A percentile compares a stretch with the other conserved stretches of the same genome.
Evolutionary conservation across 2,797 vertebrate species (phyloP).

Genomic region (Harpagifer antarcticus): DNA sequence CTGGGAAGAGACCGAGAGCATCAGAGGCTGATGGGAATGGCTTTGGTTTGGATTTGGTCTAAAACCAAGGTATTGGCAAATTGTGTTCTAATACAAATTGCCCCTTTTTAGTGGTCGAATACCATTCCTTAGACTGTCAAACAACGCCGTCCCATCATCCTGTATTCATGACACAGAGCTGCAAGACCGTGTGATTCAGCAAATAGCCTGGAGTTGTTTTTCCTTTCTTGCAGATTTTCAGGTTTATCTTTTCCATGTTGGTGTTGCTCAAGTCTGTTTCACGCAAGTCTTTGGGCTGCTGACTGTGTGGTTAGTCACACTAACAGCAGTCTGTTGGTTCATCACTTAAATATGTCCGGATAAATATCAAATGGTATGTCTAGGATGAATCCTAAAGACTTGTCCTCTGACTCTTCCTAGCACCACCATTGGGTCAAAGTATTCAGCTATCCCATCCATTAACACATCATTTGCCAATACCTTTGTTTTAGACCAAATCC

Average conservation of each 20-base stretch:
- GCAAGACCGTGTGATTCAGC: slow-evolving; percentile 27
- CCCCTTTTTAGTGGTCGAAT: no score
- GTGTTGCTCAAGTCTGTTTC: slow-evolving; percentile 5
- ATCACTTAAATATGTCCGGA: not conserved
- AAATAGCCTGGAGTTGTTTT: not conserved
- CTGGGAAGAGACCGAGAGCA: not conserved
- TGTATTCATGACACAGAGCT: slow-evolving; percentile 23
- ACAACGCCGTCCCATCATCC: no score
- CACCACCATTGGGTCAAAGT: not conserved
- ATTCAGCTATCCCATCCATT: not conserved
- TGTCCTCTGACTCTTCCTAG: not conserved
- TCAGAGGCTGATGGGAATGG: not conserved
- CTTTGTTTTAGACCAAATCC: not conserved
- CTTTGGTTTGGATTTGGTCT: slow-evolving; percentile 1
- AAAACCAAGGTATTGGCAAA: not conserved
- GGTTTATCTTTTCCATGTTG: not conserved
- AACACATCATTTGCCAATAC: not conserved
- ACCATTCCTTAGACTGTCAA: no score
- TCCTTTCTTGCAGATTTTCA: slow-evolving; percentile 2
- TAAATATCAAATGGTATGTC: not conserved
- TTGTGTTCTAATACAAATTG: not conserved
- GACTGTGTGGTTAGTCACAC: no score
- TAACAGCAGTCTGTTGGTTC: not conserved
- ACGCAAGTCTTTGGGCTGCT: not conserved
- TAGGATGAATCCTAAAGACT: not conserved